Base-by-base conservation (phyloP, 1,140 invertebrate species). In the Chironomus striatipennis region DNA sequence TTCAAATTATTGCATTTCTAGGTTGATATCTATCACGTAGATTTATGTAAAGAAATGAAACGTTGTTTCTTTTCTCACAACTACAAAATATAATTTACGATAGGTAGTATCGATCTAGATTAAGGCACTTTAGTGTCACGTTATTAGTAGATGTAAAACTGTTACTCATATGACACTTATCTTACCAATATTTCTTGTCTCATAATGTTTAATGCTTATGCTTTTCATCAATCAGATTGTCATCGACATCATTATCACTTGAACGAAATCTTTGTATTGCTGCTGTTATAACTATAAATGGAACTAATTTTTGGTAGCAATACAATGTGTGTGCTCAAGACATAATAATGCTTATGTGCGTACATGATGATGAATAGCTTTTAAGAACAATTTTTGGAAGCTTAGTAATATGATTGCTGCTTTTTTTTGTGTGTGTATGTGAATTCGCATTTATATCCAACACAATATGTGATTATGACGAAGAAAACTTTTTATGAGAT, bases 91-190 rank as follows among this genome's bases (percentile, higher is more conserved):
- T 34, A 34, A 34, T 34, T 34, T 34, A 34, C 24, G 24, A 34
- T 34, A 34, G 24, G 24, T 34, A 57, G 47, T 15, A 57, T 57
- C 12, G 4, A 57, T 57, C 47, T n/a, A 57, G 47, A 57, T 57
- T 57, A 57, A 57, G 47, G 47, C n/a, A 57, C 12, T 57, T 57
- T 57, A n/a, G 47, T 57, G 47, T 57, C 47, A 57, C 47, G 47
- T 57, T n/a, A 57, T 57, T 57, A 57, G 47, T 57, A n/a, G n/a
- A 57, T 57, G 47, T 57, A 57, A 57, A 57, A 57, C n/a, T 57
- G 47, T 57, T 57, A 57, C 47, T 57, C 47, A 57, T 57, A 10
- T 57, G 24, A 34, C 47, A 57, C n/a, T 57, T 57, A 57, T 57
- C 47, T 57, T 34, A 34, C 24, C 5, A n/a, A n/a, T n/a, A 57